Percentiles rank a stretch among this genome's conserved stretches.
phyloP scores from a whole-genome alignment of 1,140 invertebrate genomes.

The Chelonus insularis region DNA sequence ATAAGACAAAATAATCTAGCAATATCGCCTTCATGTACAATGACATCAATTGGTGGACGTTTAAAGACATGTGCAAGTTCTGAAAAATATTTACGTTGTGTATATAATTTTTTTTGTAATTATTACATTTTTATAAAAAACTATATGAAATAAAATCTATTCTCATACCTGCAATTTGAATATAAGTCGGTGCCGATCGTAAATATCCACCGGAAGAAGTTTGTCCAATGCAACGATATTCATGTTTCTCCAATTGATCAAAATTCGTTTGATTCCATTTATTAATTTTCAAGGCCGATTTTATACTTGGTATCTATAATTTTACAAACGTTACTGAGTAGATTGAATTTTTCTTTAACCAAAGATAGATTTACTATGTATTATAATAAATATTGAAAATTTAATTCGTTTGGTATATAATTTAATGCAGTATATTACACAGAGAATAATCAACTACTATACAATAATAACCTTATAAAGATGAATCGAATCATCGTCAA shows the following conservation, averaged over 20 bases:
- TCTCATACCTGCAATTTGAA: conserved; percentile 53
- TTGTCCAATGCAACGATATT: conserved; percentile 50
- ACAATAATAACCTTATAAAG: conserved; percentile 46
- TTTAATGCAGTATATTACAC: no score
- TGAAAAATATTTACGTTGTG: no score
- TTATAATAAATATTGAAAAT: no score
- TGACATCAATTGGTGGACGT: conserved; percentile 55
- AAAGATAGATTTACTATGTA: no score
- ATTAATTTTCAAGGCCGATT: conserved; percentile 47
- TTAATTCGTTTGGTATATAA: no score
- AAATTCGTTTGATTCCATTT: conserved; percentile 36
- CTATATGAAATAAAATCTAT: conserved; percentile 4
- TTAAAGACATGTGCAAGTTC: conserved; percentile 59
- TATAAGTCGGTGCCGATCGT: conserved; percentile 47
- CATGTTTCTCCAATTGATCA: conserved; percentile 40
- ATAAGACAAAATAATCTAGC: conserved; percentile 62
- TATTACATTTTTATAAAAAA: no score
- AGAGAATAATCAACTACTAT: no score
- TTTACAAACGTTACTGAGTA: conserved; percentile 7
- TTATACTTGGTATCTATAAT: conserved; percentile 43
- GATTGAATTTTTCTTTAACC: not conserved
- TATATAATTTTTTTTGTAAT: no score
- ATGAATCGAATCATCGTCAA: conserved; percentile 50
- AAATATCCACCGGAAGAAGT: conserved; percentile 47
- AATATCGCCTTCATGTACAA: conserved; percentile 57